Evolutionary conservation across 2,888 invertebrate species (phyloP).

Genomic region (Eretmocerus hayati): DNA sequence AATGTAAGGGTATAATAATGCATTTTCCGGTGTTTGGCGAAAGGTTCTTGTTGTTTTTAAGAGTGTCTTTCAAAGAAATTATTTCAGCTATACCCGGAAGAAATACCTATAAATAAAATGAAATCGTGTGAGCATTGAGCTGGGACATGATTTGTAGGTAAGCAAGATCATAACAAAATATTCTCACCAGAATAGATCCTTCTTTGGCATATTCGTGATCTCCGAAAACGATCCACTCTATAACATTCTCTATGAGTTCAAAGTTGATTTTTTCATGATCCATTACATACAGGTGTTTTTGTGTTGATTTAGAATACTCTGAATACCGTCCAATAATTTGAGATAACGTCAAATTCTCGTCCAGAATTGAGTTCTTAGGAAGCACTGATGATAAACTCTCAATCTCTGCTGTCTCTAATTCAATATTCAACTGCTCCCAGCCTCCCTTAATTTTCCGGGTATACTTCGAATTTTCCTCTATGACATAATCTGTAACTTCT

Average conservation of each 20-base stretch:
- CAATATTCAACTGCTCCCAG: conserved; percentile 55
- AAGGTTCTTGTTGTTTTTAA: conserved; percentile 60
- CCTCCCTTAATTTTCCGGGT: conserved; percentile 59
- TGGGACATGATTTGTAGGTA: too few relatives aligned
- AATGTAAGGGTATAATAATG: conserved; percentile 76
- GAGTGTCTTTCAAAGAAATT: conserved; percentile 61
- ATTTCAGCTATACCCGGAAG: conserved; percentile 76
- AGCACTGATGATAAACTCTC: conserved; percentile 52
- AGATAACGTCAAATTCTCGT: conserved; percentile 63
- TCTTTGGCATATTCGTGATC: conserved; percentile 60
- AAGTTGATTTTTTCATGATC: conserved; percentile 71
- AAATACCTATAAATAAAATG: conserved; percentile 50
- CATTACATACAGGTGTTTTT: conserved; percentile 70
- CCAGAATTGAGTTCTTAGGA: conserved; percentile 57
- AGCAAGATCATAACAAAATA: too few relatives aligned
- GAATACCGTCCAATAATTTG: conserved; percentile 64
- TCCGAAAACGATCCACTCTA: conserved; percentile 65
- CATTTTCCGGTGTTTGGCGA: conserved; percentile 60
- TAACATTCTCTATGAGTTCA: conserved; percentile 65
- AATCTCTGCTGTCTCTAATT: conserved; percentile 59
- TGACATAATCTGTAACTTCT: conserved; percentile 55
- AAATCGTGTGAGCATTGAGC: conserved; percentile 4
- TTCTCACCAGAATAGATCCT: conserved; percentile 63
- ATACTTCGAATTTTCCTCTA: conserved; percentile 58
- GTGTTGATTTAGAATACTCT: conserved; percentile 56